Base-by-base conservation (phyloP, 1,140 invertebrate species). In the Globodera rostochiensis region DNA sequence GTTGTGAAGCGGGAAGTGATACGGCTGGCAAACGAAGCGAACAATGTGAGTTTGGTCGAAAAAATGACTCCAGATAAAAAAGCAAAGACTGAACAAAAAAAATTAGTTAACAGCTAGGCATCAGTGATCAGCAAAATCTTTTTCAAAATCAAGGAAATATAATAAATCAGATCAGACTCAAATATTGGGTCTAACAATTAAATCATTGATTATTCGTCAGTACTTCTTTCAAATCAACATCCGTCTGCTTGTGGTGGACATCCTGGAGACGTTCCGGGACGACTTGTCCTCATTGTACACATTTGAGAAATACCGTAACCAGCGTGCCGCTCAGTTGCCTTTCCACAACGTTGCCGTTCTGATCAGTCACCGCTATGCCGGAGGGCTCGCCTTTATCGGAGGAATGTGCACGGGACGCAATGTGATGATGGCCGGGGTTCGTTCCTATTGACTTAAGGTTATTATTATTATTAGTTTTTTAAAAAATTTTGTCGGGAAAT, bases 201-300 rank as follows among this genome's bases (percentile, higher is more conserved):
- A 36, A 36, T 36, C 36, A 36, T 36, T 47, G 66, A 15, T 36
- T 8, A 15, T 64, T n/a, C 66, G 88, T 79, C 74, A 88, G 88
- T 88, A 88, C 75, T 88, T 88, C 77, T 83, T 82, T 77, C 87
- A 88, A 87, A 79, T 88, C 36, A 81, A 81, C 57, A 76, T 90
- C 13, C 83, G 85, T 46, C 57, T 88, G 11, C 74, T 84, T 50
- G 84, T 88, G 36, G 84, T 88, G 11, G 87, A 89, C 64, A 87
- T 88, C 57, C 47, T 88, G 64, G 80, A 82, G 69, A 88, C 87
- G 45, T 76, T 83, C 49, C 78, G 87, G 13, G 80, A 81, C 64
- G 88, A 88, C 74, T 78, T 88, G 46, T 82, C 82, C 47, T 64
- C 57, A 64, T 80, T 88, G n/a, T 89, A 90, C 47, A 73, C 87